Base-by-base conservation (phyloP, 2,113 vertebrate species). In the Neogobius melanostomus region DNA sequence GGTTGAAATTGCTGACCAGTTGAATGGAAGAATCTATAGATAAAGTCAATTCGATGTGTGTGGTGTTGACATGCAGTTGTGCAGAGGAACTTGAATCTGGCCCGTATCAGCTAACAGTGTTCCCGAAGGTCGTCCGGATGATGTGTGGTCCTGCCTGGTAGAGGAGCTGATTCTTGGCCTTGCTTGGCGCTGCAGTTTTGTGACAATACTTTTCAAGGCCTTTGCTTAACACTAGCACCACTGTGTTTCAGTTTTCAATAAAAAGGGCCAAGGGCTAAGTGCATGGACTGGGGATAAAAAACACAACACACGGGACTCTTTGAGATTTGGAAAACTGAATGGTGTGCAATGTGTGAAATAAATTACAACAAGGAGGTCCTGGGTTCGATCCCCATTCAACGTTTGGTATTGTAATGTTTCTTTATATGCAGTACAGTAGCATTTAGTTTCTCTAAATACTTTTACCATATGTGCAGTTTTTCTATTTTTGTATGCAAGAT, bases 181-280 rank as follows among this genome's bases (percentile, higher is more conserved):
- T 90, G 90, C 90, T 88, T 91, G 74, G 81, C 82, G 90, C 82
- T 89, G 87, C 89, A 93, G 82, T 91, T 92, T 88, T 84, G 79
- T 84, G 64, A 85, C 82, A 82, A 82, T 77, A 82, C 77, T 82
- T 21, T 88, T 82, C 90, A 91, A 88, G 90, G 90, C 44, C 79
- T 90, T 91, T 89, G 74, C 69, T 76, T 87, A 83, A 87, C 86
- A 77, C 83, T 14, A 64, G 61, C 61, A 68, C 53, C 66, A 49
- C 69, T 79, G 81, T 82, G 65, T 80, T 62, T 82, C n/a, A 66
- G 53, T 60, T 85, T 71, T 79, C 76, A 73, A 76, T 28, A 28
- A 50, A 7, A 7, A 66, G 15, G 47, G 48, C 69, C 74, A 46
- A 36, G 52, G 47, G 68, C 66, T 57, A 68, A 69, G 64, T 56